Evolutionary conservation across 2,888 invertebrate genomes (phyloP).

Genomic region (Orgyia antiqua): DNA sequence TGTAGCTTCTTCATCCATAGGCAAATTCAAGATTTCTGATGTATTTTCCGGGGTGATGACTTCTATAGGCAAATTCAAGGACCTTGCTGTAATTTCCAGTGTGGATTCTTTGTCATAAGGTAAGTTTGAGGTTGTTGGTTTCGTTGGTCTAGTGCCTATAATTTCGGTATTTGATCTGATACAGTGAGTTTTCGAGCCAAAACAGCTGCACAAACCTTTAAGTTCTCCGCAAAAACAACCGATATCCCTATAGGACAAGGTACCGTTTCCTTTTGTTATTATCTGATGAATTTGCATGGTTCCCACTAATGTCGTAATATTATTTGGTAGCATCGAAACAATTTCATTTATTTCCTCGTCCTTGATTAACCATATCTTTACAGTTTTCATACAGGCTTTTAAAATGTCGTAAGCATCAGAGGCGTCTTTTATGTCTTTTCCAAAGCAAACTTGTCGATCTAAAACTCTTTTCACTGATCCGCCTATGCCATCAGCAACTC

Average conservation of each 20-base stretch:
- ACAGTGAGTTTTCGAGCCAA: conserved; percentile 11
- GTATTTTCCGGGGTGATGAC: no score
- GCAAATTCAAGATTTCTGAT: no score
- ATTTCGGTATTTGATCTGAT: conserved; percentile 12
- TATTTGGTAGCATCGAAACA: conserved; percentile 10
- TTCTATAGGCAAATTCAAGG: no score
- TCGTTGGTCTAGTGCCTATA: no score
- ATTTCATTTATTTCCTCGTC: conserved; percentile 12
- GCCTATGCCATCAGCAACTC: no score
- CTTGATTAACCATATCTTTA: conserved; percentile 8
- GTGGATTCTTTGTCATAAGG: no score
- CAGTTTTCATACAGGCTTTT: conserved; percentile 9
- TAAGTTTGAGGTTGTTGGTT: no score
- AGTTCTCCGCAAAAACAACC: conserved; percentile 8
- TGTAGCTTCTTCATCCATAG: no score
- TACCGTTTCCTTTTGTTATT: conserved; percentile 10
- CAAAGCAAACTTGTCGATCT: conserved; percentile 10
- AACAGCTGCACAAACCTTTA: conserved; percentile 10
- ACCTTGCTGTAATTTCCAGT: no score
- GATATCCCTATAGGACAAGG: conserved; percentile 10
- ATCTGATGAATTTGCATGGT: conserved; percentile 14
- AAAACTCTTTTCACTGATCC: no score
- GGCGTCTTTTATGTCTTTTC: conserved; percentile 11
- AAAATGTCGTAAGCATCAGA: conserved; percentile 9
- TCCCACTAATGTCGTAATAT: conserved; percentile 13